Evolutionary conservation across 2,113 vertebrate species (phyloP), one percentile per base, ranked within the genome.

Genomic region (Camelus bactrianus): DNA sequence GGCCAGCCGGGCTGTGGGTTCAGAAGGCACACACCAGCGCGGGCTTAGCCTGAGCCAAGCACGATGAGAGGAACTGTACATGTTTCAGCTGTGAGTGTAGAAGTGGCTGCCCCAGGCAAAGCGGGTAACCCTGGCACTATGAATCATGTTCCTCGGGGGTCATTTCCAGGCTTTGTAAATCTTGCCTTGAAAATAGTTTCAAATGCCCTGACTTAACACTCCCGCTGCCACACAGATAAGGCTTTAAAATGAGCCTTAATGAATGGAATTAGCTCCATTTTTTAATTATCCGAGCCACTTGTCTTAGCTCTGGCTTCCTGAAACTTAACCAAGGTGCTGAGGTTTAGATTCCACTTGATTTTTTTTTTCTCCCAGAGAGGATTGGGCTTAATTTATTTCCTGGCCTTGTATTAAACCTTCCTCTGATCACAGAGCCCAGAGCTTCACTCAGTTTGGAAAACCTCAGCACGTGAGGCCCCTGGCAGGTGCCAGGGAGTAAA

Each of bases 131-230:
- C 65, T 16, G 26, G 72, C 76, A 8, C 85, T 56, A 65, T 0
- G 14, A 19, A 0, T 20, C 2, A n/a, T 56, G 28, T 38, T 95
- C 81, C 76, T 70, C 1, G 77, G 87, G 84, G 94, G 82, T 94
- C 70, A 52, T 54, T 91, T 42, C n/a, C 56, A 65, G 91, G 89
- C 89, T 73, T 76, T 94, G 89, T 42, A 91, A 92, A 58, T 94
- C 96, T 86, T 89, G 32, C 72, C 85, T 89, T 64, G 81, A 85
- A 96, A 91, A 89, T 30, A n/a, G 81, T 89, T 95, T 95, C 80
- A 54, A 48, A 69, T 65, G 62, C 89, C 5, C 28, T 72, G 69
- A 48, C 58, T 93, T 84, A 86, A 26, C 0, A 1, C 64, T 92
- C 67, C 67, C 8, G 11, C 60, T 62, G 10, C 89, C 38, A 65